Evolutionary conservation across 1,140 invertebrate genomes (phyloP).

Genomic region (Drosophila pallidifrons): DNA sequence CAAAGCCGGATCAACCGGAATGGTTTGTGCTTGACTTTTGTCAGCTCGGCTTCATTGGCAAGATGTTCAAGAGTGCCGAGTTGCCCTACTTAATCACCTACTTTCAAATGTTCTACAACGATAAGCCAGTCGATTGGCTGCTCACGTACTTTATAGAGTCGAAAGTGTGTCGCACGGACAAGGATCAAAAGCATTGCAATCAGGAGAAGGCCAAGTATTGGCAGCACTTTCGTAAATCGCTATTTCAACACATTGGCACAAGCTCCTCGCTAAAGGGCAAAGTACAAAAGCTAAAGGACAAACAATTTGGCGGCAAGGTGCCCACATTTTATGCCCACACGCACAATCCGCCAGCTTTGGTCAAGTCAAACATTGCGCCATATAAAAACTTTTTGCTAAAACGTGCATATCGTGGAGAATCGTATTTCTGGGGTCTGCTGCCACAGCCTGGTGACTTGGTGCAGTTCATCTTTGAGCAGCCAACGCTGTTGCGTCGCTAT

Average conservation of each 20-base stretch:
- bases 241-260: conserved; percentile 98
- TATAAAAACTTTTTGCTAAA: conserved; percentile 94
- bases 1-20: conserved; percentile 86
- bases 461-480: conserved; percentile 92
- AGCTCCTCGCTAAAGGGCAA: conserved; percentile 98
- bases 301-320: conserved; percentile 94
- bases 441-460: conserved; percentile 94
- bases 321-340: conserved; percentile 92
- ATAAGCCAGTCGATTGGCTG: conserved; percentile 99
- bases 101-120: conserved; percentile 94
- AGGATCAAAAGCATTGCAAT: conserved; percentile 95
- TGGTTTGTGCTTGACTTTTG: conserved; percentile 99
- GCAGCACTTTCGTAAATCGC: conserved; percentile 95
- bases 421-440: conserved; percentile 96
- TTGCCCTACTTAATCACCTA: conserved; percentile 96
- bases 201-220: conserved; percentile 92
- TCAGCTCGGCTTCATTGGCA: conserved; percentile 96
- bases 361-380: conserved; percentile 92
- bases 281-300: conserved; percentile 98
- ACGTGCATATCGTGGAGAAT: conserved; percentile 94
- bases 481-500: conserved; percentile 91
- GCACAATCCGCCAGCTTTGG: conserved; percentile 92
- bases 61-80: conserved; percentile 96
- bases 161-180: conserved; percentile 95
- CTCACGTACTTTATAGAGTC: conserved; percentile 96